These are phyloP conservation scores for Holcopasites calliopsidis DNA, from an alignment of 1,140 invertebrate genomes.

Conservation along the genomic window DNA sequence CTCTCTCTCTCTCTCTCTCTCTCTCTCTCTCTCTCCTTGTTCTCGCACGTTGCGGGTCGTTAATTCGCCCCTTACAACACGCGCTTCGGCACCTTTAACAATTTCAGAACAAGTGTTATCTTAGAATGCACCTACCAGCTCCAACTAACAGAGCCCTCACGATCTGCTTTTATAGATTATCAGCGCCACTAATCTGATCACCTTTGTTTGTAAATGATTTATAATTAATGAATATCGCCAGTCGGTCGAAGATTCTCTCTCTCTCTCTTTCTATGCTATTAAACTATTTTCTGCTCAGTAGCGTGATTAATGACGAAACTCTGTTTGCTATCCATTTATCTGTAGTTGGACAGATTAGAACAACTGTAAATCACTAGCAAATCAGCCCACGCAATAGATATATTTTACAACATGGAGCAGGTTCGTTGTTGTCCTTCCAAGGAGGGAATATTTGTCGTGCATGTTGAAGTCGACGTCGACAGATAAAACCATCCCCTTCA, in stretches of 20 bases:
- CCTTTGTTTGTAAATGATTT: conserved; percentile 60
- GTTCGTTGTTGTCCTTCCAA: neutral
- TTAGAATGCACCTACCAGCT: neutral
- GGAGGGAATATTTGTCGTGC: neutral
- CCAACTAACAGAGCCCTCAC: conserved; percentile 26
- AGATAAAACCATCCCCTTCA: neutral
- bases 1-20: too few species aligned
- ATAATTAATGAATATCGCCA: conserved; percentile 63
- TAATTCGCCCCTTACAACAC: neutral
- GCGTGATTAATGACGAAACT: conserved; percentile 65
- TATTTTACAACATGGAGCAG: too few species aligned
- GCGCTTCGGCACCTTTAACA: neutral
- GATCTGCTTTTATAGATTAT: conserved; percentile 56
- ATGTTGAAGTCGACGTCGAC: neutral
- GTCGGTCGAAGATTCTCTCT: conserved; percentile 15
- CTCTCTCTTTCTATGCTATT: conserved; percentile 25
- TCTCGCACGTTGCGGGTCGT: conserved; percentile 15
- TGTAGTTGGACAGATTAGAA: conserved; percentile 19
- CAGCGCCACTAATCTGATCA: conserved; percentile 18
- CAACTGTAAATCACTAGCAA: neutral
- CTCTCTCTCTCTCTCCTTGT: conserved; percentile 8
- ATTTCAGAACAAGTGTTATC: neutral
- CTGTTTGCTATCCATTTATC: conserved; percentile 50
- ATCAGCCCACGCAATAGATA: conserved; percentile 7
- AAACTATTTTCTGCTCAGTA: conserved; percentile 33